Evolutionary conservation across 2,113 vertebrate genomes (phyloP).

Genomic region (Platichthys flesus): DNA sequence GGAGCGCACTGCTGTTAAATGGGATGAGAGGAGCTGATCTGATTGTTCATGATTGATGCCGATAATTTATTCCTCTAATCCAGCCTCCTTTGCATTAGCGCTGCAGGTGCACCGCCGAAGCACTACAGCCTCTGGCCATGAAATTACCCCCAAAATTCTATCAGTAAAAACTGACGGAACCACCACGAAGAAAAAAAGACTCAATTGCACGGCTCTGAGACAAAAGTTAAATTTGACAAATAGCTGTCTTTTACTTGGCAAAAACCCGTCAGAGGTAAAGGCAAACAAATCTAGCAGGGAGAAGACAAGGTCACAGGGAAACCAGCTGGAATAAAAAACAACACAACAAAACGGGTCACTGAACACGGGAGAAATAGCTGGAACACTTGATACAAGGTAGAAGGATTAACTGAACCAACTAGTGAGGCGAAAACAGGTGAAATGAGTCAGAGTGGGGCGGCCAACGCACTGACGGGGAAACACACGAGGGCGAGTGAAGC

Average conservation of each 20-base stretch:
- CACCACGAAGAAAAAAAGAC: background rate
- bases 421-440: background rate
- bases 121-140: constrained; percentile 42
- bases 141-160: constrained; percentile 49
- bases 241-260: background rate
- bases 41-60: constrained; percentile 59
- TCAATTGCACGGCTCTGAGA: background rate
- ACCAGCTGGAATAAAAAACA: background rate
- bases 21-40: constrained; percentile 52
- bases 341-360: background rate
- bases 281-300: background rate
- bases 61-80: constrained; percentile 57
- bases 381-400: background rate
- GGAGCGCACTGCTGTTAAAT: constrained; percentile 40
- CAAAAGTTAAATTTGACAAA: background rate
- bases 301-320: background rate
- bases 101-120: constrained; percentile 48
- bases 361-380: background rate
- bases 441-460: background rate
- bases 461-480: background rate
- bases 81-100: constrained; percentile 43
- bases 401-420: background rate
- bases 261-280: background rate
- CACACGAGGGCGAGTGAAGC: background rate
- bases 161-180: background rate